Evolutionary conservation across 2,113 vertebrate species (phyloP).

Genomic region (Petrocephalus zakoni): DNA sequence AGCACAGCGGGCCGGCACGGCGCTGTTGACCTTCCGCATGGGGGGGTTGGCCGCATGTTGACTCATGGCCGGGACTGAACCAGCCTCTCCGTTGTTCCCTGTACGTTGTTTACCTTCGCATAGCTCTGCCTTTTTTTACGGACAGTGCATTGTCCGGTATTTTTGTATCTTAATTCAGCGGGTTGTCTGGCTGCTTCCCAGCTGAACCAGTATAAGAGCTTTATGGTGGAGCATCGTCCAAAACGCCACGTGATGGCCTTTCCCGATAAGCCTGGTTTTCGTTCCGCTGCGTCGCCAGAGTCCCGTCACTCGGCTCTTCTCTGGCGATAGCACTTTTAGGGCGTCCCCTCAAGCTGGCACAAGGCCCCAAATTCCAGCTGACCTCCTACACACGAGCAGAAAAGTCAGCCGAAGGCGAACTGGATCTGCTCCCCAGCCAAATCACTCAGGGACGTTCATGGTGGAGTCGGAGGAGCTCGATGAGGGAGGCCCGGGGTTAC

Average conservation of each 20-base stretch:
- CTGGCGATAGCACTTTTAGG: not conserved
- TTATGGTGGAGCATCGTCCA: not conserved
- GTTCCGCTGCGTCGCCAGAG: not conserved
- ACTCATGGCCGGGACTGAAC: not conserved
- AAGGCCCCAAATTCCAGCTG: not conserved
- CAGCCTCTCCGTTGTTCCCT: not conserved
- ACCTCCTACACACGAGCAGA: conserved; percentile 1
- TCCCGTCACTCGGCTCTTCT: not conserved
- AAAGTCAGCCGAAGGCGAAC: not conserved
- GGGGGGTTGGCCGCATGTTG: not conserved
- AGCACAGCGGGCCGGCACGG: not conserved
- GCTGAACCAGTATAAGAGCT: not conserved
- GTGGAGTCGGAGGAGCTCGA: not conserved
- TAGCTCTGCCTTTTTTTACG: not conserved
- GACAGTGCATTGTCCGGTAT: too few relatives aligned
- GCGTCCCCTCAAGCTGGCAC: not conserved
- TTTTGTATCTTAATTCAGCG: too few relatives aligned
- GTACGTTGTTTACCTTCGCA: not conserved
- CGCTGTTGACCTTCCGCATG: not conserved
- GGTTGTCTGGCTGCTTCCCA: not conserved
- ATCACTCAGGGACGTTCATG: not conserved
- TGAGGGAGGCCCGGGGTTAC: not conserved
- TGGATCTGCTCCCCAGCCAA: not conserved
- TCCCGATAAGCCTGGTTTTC: not conserved
- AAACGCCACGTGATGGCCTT: not conserved